Conservation (phyloP, 2,888 invertebrate genomes). For the Tachystola acroxantha region DNA sequence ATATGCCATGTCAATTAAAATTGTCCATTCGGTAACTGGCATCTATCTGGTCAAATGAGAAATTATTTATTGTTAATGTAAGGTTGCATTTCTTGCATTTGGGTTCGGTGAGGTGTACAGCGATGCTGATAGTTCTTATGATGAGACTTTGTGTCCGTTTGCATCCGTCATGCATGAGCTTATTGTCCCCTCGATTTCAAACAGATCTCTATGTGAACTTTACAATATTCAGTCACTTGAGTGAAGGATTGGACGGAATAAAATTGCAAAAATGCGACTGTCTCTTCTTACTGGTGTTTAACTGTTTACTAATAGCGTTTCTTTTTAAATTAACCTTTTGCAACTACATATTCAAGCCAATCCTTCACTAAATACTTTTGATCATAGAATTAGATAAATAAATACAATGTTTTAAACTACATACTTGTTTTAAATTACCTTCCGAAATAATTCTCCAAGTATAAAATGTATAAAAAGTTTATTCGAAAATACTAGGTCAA, state of each 20-base stretch:
- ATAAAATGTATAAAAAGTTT: slow-evolving; percentile 7
- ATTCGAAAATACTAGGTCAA: slow-evolving; percentile 4
- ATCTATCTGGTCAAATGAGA: slow-evolving; percentile 66
- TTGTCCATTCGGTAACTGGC: slow-evolving; percentile 67
- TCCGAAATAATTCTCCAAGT: slow-evolving; percentile 5
- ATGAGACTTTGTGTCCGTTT: slow-evolving; percentile 21
- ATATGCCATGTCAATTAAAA: slow-evolving; percentile 73
- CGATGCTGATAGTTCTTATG: slow-evolving; percentile 30
- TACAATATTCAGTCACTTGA: slow-evolving; percentile 50
- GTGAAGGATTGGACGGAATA: slow-evolving; percentile 52
- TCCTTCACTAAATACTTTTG: slow-evolving; percentile 55
- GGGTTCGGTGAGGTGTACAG: slow-evolving; percentile 50
- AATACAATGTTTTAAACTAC: slow-evolving; percentile 64
- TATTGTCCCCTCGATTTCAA: slow-evolving; percentile 49
- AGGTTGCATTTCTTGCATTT: slow-evolving; percentile 65
- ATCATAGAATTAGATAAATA: slow-evolving; percentile 60
- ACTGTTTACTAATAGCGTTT: slow-evolving; percentile 21
- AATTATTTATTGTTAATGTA: slow-evolving; percentile 68
- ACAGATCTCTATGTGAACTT: slow-evolving; percentile 72
- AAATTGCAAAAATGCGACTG: slow-evolving; percentile 18
- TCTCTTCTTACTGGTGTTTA: slow-evolving; percentile 26
- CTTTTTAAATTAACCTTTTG: slow-evolving; percentile 22
- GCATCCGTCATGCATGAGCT: slow-evolving; percentile 42
- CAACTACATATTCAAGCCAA: slow-evolving; percentile 37
- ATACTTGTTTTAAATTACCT: slow-evolving; percentile 21